Percentiles rank a stretch among this genome's conserved stretches.
Conservation (phyloP, 2,113 vertebrate genomes). For the Meriones unguiculatus region DNA sequence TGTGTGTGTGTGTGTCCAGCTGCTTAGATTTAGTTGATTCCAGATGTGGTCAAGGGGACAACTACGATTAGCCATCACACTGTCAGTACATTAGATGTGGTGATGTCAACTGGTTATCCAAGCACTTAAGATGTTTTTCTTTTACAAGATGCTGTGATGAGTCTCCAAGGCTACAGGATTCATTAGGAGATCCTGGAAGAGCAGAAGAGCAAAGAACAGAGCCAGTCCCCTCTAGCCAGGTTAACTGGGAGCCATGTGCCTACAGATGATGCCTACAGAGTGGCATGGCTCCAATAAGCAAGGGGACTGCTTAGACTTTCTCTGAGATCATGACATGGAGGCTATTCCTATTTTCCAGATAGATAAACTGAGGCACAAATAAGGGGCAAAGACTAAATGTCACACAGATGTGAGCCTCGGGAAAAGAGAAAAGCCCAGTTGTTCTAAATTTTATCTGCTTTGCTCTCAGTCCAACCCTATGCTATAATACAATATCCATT, state of each 20-base stretch:
- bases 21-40: neutral
- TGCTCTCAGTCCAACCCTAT: neutral
- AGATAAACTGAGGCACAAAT: slow-evolving; percentile 25
- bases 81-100: accelerated
- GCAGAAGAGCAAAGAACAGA: neutral
- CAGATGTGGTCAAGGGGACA: neutral
- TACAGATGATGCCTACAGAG: neutral
- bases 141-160: neutral
- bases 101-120: neutral
- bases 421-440: slow-evolving; percentile 22
- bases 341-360: neutral
- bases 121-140: neutral
- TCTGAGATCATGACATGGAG: accelerated
- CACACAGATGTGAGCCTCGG: neutral
- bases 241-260: accelerated
- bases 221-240: too few species aligned
- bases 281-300: accelerated
- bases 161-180: neutral
- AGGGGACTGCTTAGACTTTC: too few species aligned
- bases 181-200: neutral
- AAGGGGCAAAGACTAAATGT: neutral
- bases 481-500: slow-evolving; percentile 30
- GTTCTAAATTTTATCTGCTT: slow-evolving; percentile 42
- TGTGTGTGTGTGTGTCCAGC: neutral
- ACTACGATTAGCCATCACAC: neutral